Percentiles rank a stretch among this genome's conserved stretches.
Evolutionary conservation across 1,140 invertebrate species (phyloP).

Genomic region (Phthorimaea operculella): DNA sequence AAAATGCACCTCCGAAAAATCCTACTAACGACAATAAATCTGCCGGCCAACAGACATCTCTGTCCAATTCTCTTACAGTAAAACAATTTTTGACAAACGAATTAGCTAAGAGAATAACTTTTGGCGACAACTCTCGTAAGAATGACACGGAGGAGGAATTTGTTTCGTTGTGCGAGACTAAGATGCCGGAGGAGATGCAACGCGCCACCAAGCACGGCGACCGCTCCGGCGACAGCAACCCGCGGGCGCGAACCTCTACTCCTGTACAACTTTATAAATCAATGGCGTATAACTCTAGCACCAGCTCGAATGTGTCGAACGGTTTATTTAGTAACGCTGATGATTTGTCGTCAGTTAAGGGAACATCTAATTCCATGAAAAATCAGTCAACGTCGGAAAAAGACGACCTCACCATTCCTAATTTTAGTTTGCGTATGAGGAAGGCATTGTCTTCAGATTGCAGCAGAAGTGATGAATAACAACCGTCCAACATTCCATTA

Average conservation of each 20-base stretch:
- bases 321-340: conserved; percentile 64
- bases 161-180: conserved; percentile 52
- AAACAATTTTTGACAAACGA: conserved; percentile 57
- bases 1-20: conserved; percentile 7
- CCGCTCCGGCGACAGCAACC: conserved; percentile 27
- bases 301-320: conserved; percentile 54
- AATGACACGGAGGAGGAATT: conserved; percentile 45
- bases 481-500: conserved; percentile 4
- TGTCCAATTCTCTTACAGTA: conserved; percentile 52
- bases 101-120: conserved; percentile 56
- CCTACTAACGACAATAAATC: conserved; percentile 30
- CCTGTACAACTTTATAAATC: conserved; percentile 65
- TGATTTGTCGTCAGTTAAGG: conserved; percentile 67
- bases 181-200: conserved; percentile 53
- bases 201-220: conserved; percentile 36
- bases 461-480: conserved; percentile 46
- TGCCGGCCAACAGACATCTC: conserved; percentile 46
- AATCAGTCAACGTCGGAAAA: conserved; percentile 60
- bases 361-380: conserved; percentile 52
- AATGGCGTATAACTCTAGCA: conserved; percentile 54
- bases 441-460: conserved; percentile 38
- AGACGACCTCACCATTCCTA: conserved; percentile 61
- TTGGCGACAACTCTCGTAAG: conserved; percentile 41
- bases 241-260: conserved; percentile 65
- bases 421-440: conserved; percentile 56